Evolutionary conservation across 2,797 vertebrate species (phyloP), one percentile per base, ranked within the genome.

Genomic region (Enteromius fasciolatus): DNA sequence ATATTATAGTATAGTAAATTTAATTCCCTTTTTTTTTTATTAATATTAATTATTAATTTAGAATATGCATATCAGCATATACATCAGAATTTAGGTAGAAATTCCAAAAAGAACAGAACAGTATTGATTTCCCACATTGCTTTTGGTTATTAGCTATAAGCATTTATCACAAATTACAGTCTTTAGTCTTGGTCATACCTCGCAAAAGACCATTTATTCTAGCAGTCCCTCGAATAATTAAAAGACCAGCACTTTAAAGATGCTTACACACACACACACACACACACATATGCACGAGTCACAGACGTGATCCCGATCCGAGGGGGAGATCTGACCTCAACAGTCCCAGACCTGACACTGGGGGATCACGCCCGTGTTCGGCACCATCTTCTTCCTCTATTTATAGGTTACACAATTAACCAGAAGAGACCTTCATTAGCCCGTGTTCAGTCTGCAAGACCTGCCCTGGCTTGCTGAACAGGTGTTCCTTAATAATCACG

Each of bases 361-460:
- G 28, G 28, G 68, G 69, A 76, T 74, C 50, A 61, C 54, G 59
- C 25, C 17, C 17, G 20, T 87, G 83, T 76, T 78, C 61, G 4
- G 44, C 25, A 78, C 59, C 75, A 46, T 80, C 69, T 84, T 90
- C 88, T 48, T 63, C 90, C 89, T 89, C 93, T 94, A 94, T 94
- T 94, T 94, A 94, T 94, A 95, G 93, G 90, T 90, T 89, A 90
- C 92, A 94, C 93, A 94, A 95, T 95, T 95, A 95, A 91, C 90
- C 93, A 87, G 91, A 92, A 88, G 88, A 93, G 92, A 93, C 94
- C 94, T 94, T 95, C 92, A 95, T 95, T 95, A 95, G 92, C 94
- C 93, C 86, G 87, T 92, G 93, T 90, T 91, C 92, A 91, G 94
- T 93, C 89, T 91, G 90, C 90, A 80, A 90, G 92, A 94, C 92